phyloP scores from a whole-genome alignment of 2,888 invertebrate species.

The Drosophila bunnanda region DNA sequence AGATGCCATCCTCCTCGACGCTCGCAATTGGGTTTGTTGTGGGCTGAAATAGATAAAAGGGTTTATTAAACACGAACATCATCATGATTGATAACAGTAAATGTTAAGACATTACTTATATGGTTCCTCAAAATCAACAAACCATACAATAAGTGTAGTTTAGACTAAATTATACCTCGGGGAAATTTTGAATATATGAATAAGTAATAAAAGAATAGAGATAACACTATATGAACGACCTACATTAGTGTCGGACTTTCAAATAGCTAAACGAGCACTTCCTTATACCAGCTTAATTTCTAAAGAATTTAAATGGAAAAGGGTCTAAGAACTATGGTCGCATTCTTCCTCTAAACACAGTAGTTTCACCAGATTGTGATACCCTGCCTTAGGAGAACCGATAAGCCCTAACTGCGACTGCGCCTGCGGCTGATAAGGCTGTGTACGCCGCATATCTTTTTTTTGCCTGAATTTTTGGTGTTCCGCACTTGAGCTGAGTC shows the following conservation, averaged over 20 bases:
- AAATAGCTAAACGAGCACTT: too few species aligned
- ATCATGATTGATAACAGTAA: not conserved
- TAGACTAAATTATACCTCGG: not conserved
- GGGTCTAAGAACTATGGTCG: too few species aligned
- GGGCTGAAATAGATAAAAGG: slow-evolving; percentile 61
- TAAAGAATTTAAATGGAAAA: not conserved
- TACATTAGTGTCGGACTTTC: not conserved
- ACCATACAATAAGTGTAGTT: not conserved
- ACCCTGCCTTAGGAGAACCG: slow-evolving; percentile 20
- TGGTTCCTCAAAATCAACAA: not conserved
- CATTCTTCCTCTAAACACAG: not conserved
- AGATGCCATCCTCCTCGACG: slow-evolving; percentile 90
- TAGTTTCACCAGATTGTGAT: not conserved
- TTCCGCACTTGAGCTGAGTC: slow-evolving; percentile 13
- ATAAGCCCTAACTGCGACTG: slow-evolving; percentile 37
- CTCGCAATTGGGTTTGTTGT: slow-evolving; percentile 86
- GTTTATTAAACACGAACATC: not conserved
- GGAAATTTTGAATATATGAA: not conserved
- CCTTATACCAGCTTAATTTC: too few species aligned
- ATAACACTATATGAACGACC: not conserved
- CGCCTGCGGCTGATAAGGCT: slow-evolving; percentile 24
- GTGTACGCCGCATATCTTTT: not conserved
- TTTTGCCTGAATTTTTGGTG: not conserved
- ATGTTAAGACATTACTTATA: slow-evolving; percentile 12
- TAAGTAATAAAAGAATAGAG: not conserved